These are phyloP conservation scores for Ceratosolen solmsi DNA, from an alignment of 1,140 invertebrate species.

Conservation along the genomic window DNA sequence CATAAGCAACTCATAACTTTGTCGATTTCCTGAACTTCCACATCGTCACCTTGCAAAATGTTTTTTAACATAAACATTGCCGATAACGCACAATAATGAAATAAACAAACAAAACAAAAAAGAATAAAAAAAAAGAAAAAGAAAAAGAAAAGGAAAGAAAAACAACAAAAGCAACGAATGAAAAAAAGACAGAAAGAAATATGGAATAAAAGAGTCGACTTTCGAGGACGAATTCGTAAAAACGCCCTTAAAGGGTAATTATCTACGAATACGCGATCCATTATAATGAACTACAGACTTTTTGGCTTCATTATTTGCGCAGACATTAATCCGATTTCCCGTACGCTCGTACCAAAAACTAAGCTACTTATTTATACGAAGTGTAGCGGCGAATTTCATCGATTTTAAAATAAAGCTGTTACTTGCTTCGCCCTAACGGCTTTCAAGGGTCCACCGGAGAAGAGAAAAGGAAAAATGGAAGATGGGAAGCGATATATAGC, in stretches of 20 bases:
- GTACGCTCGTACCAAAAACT: background rate
- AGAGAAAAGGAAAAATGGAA: background rate
- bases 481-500: background rate
- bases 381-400: background rate
- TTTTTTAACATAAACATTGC: background rate
- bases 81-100: background rate
- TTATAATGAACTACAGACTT: background rate
- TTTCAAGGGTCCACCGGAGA: too few species aligned
- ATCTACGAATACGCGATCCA: background rate
- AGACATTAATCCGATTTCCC: background rate
- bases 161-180: too few species aligned
- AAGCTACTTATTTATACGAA: conserved; percentile 6
- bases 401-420: conserved; percentile 13
- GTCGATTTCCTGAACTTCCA: background rate
- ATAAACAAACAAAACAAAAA: background rate
- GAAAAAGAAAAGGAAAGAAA: too few species aligned
- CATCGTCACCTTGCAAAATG: background rate
- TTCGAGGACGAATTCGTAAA: background rate
- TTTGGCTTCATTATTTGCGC: background rate
- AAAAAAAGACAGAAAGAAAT: too few species aligned
- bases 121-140: too few species aligned
- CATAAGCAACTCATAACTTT: background rate
- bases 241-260: background rate
- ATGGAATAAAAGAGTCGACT: too few species aligned
- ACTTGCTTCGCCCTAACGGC: background rate